phyloP scores from a whole-genome alignment of 64 coral and sea anemone species.

The Pachyseris speciosa region DNA sequence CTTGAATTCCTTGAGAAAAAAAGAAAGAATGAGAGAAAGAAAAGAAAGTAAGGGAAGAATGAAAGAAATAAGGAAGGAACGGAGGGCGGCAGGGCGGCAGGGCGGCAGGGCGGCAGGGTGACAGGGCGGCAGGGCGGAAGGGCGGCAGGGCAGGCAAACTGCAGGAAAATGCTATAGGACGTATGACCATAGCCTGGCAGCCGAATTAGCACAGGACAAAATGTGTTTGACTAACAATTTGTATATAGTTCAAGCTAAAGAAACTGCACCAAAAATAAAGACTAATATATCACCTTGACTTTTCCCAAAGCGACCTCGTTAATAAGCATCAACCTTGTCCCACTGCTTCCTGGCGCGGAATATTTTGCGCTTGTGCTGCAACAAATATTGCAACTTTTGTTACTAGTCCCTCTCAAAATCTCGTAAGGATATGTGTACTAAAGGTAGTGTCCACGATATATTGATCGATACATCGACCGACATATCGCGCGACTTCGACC shows the following conservation, averaged over 20 bases:
- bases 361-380: conserved; percentile 86
- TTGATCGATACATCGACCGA: no score
- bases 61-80: neutral
- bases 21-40: neutral
- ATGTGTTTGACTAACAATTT: neutral
- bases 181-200: neutral
- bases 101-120: no score
- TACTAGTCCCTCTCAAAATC: no score
- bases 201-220: neutral
- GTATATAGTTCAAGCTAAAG: neutral
- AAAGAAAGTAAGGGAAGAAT: neutral
- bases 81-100: no score
- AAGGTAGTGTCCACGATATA: no score
- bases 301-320: conserved; percentile 93
- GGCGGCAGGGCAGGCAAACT: no score
- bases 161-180: neutral
- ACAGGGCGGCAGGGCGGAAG: no score
- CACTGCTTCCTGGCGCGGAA: conserved; percentile 70
- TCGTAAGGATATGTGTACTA: no score
- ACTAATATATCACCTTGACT: conserved; percentile 49
- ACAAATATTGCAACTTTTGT: no score
- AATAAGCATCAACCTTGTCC: conserved; percentile 81
- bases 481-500: no score
- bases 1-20: conserved; percentile 61
- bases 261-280: neutral